Evolutionary conservation across 2,113 vertebrate species (phyloP), one percentile per base, ranked within the genome.

Genomic region (Cynoglossus semilaevis): DNA sequence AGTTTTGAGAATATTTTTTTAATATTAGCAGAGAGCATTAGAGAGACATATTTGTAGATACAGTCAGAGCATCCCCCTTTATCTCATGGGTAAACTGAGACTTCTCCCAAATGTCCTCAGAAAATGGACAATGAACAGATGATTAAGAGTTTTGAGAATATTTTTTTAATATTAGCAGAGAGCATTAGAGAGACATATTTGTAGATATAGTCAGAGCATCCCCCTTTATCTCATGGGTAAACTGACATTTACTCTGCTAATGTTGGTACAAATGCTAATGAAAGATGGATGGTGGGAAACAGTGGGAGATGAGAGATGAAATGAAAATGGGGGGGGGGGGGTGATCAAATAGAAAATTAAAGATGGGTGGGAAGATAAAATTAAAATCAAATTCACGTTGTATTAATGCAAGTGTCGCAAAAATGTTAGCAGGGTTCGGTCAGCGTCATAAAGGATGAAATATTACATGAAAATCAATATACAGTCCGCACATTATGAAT

Each of bases 261-360:
- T 12, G 8, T 38, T 29, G 42, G 58, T 34, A 18, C 68, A 68
- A 60, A 35, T 14, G 51, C 41, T 19, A 10, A 50, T 70, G 48
- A 67, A 67, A 56, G 67, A 76, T 59, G 51, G 59, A 69, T 42
- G 56, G 53, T 9, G 34, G n/a, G 63, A 60, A 35, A 38, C 41
- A 18, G 58, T 52, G 35, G 29, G 1, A 16, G 22, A 56, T 62
- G 66, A 72, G 55, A 49, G 72, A 76, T 70, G 46, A 69, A 60
- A 41, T 41, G 12, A 5, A 41, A 38, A 8, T 37, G 37, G 37
- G 12, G 37, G 37, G 12, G 35, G 3, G 37, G 37, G 9, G 37
- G 37, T 41, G 9, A 4, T 12, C 38, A 41, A 41, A 41, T 12
- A 41, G 14, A 1, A 41, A 41, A 41, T 12, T 38, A 38, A 38